Evolutionary conservation across 2,888 invertebrate species (phyloP), one percentile per base, ranked within the genome.

Genomic region (Megamerina dolium): DNA sequence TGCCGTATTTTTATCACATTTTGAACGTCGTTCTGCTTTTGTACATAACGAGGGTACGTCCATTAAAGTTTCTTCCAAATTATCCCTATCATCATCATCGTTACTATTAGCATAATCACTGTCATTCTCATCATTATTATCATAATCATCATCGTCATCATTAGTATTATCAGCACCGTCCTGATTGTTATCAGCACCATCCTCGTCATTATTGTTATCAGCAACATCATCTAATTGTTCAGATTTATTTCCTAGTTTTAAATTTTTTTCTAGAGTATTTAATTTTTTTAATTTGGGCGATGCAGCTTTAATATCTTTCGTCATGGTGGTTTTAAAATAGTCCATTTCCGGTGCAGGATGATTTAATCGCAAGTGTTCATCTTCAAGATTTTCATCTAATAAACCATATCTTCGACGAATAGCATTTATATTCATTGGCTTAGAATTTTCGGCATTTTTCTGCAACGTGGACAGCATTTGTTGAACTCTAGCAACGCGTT

Each of bases 401-500:
- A 64, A 49, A 0, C 60, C 59, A 31, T 57, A 64, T 38, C 49
- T 55, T 10, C 41, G 14, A 5, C 55, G 53, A 14, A 53, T 33
- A 1, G 36, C 21, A 33, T 45, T 45, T 3, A 49, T 36, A n/a
- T 55, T 47, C n/a, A 16, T 20, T n/a, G n/a, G n/a, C 9, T 23
- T 14, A n/a, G 13, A n/a, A n/a, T 20, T 27, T n/a, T n/a, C n/a
- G 29, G 18, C 14, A 10, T 1, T 40, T 17, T 54, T 56, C 21
- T 56, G 56, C 10, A 68, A 38, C n/a, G 60, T 56, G 12, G 50
- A 51, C 37, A 57, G 68, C 48, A 68, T 60, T 33, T 61, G 58
- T 37, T 68, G 67, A 10, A 68, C 67, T 2, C 64, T 59, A 1
- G 56, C 53, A 3, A 66, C 57, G 3, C 64, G 61, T 19, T 65